These are phyloP conservation scores for Ochotona princeps DNA, from an alignment of 2,113 vertebrate species.

Conservation along the genomic window DNA sequence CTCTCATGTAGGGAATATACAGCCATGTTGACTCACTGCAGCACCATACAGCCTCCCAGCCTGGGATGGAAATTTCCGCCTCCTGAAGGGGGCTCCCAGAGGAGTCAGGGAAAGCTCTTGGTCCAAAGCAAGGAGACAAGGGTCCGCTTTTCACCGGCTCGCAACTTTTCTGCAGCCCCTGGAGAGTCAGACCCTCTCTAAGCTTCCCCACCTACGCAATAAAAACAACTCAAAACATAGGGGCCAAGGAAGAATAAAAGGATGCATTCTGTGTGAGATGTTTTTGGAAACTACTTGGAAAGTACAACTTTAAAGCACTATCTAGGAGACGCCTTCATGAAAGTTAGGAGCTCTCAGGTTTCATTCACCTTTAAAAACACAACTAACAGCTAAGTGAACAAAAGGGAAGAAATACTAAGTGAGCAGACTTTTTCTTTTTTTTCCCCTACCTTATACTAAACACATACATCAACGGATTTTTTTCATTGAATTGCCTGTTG, in stretches of 20 bases:
- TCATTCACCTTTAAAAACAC: slow-evolving; percentile 61
- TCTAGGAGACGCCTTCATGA: not conserved
- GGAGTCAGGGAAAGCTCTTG: not conserved
- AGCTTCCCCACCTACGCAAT: not conserved
- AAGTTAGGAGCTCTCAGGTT: slow-evolving; percentile 30
- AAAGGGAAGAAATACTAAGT: slow-evolving; percentile 39
- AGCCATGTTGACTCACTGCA: slow-evolving; percentile 46
- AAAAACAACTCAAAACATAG: not conserved
- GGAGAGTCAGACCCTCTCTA: not conserved
- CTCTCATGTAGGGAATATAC: not conserved
- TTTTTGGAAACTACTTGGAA: slow-evolving; percentile 42
- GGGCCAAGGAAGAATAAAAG: slow-evolving; percentile 2
- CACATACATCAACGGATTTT: not conserved
- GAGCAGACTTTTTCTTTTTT: not conserved
- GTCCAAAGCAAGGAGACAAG: not conserved
- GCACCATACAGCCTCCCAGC: not conserved
- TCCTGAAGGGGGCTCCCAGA: not conserved
- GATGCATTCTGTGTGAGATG: not conserved
- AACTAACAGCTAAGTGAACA: not conserved
- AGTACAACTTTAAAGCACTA: slow-evolving; percentile 25
- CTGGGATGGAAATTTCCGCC: slow-evolving; percentile 41
- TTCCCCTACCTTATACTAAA: slow-evolving; percentile 26
- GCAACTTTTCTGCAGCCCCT: not conserved
- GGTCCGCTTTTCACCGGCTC: not conserved
- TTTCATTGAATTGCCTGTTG: slow-evolving; percentile 26